Evolutionary conservation across 2,113 vertebrate genomes (phyloP).

Genomic region (Neotoma lepida): DNA sequence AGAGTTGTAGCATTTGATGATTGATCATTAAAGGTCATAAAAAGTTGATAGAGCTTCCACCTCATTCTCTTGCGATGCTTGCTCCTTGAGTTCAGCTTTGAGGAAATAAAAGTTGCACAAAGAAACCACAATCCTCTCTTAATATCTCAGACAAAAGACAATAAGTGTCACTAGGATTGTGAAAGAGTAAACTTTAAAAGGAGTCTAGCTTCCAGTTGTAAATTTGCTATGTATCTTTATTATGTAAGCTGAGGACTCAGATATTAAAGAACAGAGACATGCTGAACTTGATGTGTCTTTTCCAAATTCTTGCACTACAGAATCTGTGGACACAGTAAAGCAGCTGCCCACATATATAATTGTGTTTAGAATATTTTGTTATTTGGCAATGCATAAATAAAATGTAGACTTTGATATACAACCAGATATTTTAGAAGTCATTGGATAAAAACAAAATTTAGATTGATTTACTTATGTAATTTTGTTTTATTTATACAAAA

Average conservation of each 20-base stretch:
- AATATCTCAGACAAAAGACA: background rate
- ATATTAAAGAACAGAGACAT: background rate
- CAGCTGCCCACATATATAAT: background rate
- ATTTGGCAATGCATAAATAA: constrained; percentile 24
- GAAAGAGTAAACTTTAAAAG: background rate
- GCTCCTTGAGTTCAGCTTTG: constrained; percentile 8
- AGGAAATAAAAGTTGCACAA: constrained; percentile 8
- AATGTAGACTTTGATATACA: constrained; percentile 47
- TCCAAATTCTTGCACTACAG: constrained; percentile 25
- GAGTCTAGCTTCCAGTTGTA: background rate
- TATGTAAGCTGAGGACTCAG: background rate
- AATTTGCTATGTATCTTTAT: background rate
- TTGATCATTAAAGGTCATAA: constrained; percentile 14
- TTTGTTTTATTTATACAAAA: constrained; percentile 35
- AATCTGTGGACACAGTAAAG: constrained; percentile 39
- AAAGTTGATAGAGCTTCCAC: background rate
- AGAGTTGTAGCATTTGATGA: background rate
- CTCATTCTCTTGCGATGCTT: background rate
- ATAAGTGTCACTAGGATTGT: background rate
- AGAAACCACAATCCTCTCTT: background rate
- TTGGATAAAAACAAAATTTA: constrained; percentile 65
- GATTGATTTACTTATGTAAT: constrained; percentile 9
- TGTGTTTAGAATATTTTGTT: constrained; percentile 28
- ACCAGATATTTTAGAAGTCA: constrained; percentile 64
- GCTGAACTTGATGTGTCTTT: background rate